Evolutionary conservation across 1,140 invertebrate genomes (phyloP), one percentile per base, ranked within the genome.

Genomic region (Aphelenchoides fujianensis): DNA sequence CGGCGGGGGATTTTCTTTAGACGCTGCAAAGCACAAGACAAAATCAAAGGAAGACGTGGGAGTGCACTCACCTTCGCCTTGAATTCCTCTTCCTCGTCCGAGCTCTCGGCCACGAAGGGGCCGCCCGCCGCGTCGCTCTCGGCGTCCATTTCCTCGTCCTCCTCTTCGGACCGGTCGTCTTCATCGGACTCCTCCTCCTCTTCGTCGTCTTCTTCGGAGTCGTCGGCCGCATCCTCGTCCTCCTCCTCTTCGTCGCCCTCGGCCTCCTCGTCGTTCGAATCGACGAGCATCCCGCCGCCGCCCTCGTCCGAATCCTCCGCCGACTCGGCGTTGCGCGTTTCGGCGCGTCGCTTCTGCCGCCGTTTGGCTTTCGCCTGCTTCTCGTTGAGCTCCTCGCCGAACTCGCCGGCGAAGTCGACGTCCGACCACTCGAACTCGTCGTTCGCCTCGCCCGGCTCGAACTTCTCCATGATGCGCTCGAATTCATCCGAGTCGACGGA

Each of bases 401-500:
- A 75, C 70, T 68, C 74, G 23, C 28, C 31, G 12, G 28, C 23
- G 74, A 75, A 75, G 53, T 75, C 75, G 37, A 75, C 71, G 12
- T 71, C 64, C 12, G 12, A 12, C 41, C 41, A 48, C 30, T 73
- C 73, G 35, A 75, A 75, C 0, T 71, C 57, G 23, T 75, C 74
- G 31, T 74, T 75, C 3, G 57, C 48, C 35, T 76, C 74, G 28
- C 74, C 74, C 12, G 74, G 74, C 61, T 75, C 74, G 54, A 76
- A 76, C 19, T 61, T 37, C 23, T 76, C 74, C 28, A 88, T 71
- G 59, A 84, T 84, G 2, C 76, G 69, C 70, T 88, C 90, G 85
- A 96, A 95, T 82, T 95, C 92, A 69, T 92, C 91, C 82, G 92
- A 93, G 73, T 89, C 90, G 1, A 95, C 90, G 78, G 91, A 93